Evolutionary conservation across 2,113 vertebrate genomes (phyloP), one percentile per base, ranked within the genome.

Genomic region (Callithrix jacchus): DNA sequence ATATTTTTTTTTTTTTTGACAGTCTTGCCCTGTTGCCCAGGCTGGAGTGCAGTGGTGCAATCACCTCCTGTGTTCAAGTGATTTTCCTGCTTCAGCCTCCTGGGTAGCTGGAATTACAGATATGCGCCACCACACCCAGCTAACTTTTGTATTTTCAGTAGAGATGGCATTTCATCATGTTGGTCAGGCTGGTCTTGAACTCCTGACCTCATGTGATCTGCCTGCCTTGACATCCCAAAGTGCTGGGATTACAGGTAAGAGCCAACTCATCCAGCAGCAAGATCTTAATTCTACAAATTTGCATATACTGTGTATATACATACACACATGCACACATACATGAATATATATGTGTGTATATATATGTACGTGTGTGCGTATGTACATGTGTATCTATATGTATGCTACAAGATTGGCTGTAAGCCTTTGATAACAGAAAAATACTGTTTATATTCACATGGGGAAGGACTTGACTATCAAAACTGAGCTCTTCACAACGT

Each of bases 401-500:
- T n/a, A 14, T 58, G 79, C 92, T 84, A 32, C 56, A 58, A 84
- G 89, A 45, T 96, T 97, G 96, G 95, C 96, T 97, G 91, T 70
- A 96, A 87, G 93, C 54, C 95, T 97, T 49, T 5, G 96, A 98
- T 98, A 97, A 97, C 98, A 88, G 92, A 93, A 96, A 96, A 1
- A 96, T 5, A 5, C 97, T 89, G 96, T 96, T 97, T 97, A 97
- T 96, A 91, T 97, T 96, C 94, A 66, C 0, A 42, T 47, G 89
- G 96, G 97, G 95, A 90, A 93, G 98, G 95, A 89, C 97, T 96
- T 97, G 6, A 0, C 98, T 58, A 84, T 94, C 98, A 97, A 97
- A 93, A 98, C 93, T 45, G 92, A 98, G 97, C 97, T 98, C 95
- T 94, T 96, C 97, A 90, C 97, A 91, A 95, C 58, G 94, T 98